These are phyloP conservation scores for Icerya purchasi DNA, from an alignment of 2,888 invertebrate species.

Conservation along the genomic window DNA sequence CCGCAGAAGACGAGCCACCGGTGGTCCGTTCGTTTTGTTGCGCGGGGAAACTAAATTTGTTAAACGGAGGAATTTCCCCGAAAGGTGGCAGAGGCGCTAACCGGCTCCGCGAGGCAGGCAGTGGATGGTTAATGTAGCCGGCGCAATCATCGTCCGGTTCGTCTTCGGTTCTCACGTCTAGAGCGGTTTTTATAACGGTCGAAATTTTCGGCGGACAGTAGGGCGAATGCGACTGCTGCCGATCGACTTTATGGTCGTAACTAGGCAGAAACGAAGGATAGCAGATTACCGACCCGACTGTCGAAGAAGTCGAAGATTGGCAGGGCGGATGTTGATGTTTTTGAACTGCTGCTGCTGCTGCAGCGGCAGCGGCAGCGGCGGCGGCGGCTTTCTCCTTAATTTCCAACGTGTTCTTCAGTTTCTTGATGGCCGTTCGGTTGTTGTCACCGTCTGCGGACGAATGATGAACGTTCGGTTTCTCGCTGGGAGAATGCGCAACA, in stretches of 20 bases:
- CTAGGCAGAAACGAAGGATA: background rate
- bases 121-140: background rate
- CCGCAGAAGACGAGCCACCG: no score
- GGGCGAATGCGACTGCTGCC: background rate
- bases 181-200: background rate
- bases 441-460: no score
- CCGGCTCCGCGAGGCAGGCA: background rate
- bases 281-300: background rate
- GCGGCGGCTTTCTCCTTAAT: background rate
- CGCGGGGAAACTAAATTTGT: no score
- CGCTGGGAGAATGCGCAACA: no score
- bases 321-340: background rate
- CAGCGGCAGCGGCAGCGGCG: background rate
- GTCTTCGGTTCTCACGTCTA: background rate
- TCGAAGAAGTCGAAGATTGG: background rate
- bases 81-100: background rate
- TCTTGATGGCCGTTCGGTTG: no score
- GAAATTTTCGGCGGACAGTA: background rate
- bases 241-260: no score
- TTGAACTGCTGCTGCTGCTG: background rate
- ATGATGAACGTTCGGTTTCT: no score
- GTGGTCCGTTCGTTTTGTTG: no score
- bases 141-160: background rate
- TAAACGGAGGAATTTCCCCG: background rate
- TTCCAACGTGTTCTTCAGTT: background rate